A percentile compares a stretch with the other conserved stretches of the same genome.
phyloP scores from a whole-genome alignment of 2,888 invertebrate genomes.

The Parnassius apollo region DNA sequence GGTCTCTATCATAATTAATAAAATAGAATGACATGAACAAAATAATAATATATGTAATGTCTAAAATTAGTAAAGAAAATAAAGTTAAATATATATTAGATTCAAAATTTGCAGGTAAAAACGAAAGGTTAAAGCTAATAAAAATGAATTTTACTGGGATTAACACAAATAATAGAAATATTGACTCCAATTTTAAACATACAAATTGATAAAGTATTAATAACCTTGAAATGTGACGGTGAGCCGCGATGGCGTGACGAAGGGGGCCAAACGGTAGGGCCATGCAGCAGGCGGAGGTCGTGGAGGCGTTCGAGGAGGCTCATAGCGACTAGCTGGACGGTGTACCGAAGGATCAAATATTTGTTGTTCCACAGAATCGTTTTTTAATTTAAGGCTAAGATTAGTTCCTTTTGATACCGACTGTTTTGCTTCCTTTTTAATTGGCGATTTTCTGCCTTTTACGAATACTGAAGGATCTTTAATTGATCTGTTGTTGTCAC shows the following conservation, averaged over 20 bases:
- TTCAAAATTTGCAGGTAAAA: not conserved
- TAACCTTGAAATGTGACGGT: slow-evolving; percentile 89
- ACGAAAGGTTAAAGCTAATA: not conserved
- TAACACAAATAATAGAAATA: slow-evolving; percentile 36
- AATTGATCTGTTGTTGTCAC: slow-evolving; percentile 85
- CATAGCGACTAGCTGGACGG: slow-evolving; percentile 88
- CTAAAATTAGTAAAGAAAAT: slow-evolving; percentile 27
- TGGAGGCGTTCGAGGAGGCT: slow-evolving; percentile 83
- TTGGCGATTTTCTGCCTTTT: slow-evolving; percentile 55
- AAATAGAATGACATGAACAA: slow-evolving; percentile 53
- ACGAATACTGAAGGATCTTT: slow-evolving; percentile 61
- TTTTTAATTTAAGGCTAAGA: slow-evolving; percentile 72
- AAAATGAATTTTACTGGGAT: slow-evolving; percentile 1
- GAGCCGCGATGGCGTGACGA: slow-evolving; percentile 82
- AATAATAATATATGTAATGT: slow-evolving; percentile 41
- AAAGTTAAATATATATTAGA: slow-evolving; percentile 20
- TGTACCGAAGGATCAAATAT: slow-evolving; percentile 88
- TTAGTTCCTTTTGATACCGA: slow-evolving; percentile 60
- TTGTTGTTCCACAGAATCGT: slow-evolving; percentile 82
- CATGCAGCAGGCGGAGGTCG: slow-evolving; percentile 73
- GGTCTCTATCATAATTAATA: slow-evolving; percentile 79
- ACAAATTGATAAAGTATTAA: slow-evolving; percentile 43
- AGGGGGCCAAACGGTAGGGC: slow-evolving; percentile 67
- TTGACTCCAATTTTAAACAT: slow-evolving; percentile 69
- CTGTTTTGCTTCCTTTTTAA: slow-evolving; percentile 69